These are phyloP conservation scores for Prolemur simus DNA, from an alignment of 2,113 vertebrate species.

Conservation along the genomic window DNA sequence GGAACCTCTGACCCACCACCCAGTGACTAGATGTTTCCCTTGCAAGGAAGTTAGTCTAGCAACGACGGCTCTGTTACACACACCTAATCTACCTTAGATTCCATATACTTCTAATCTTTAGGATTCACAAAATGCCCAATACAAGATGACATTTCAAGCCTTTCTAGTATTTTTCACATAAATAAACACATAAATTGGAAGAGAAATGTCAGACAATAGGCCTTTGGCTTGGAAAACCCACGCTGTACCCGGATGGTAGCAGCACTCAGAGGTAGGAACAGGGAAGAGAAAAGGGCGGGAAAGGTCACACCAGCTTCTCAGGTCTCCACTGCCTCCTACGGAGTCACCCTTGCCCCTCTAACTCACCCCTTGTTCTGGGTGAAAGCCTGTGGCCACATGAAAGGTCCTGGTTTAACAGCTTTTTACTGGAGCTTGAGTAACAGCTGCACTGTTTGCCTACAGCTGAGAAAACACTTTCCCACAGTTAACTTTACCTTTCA, in stretches of 20 bases:
- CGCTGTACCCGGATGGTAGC: not conserved
- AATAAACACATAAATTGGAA: not conserved
- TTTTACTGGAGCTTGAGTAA: not conserved
- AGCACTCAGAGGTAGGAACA: too few species aligned
- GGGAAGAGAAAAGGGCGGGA: not conserved
- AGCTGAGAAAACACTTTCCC: conserved; percentile 51
- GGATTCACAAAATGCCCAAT: not conserved
- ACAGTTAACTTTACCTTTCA: not conserved
- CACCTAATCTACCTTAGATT: not conserved
- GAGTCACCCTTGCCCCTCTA: not conserved
- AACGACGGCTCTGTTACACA: not conserved
- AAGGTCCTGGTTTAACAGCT: not conserved
- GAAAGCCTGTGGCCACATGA: not conserved
- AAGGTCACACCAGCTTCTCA: not conserved
- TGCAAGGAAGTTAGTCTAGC: not conserved
- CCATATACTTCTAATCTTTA: not conserved
- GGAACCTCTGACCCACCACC: not conserved
- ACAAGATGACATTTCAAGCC: not conserved
- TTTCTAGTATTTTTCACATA: not conserved
- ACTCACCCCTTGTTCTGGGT: not conserved
- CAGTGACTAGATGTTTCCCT: not conserved
- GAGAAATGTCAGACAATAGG: not conserved
- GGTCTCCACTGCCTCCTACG: not conserved
- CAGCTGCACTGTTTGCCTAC: not conserved
- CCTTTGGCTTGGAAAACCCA: not conserved